Evolutionary conservation across 2,888 invertebrate genomes (phyloP).

Genomic region (Papilio elwesi): DNA sequence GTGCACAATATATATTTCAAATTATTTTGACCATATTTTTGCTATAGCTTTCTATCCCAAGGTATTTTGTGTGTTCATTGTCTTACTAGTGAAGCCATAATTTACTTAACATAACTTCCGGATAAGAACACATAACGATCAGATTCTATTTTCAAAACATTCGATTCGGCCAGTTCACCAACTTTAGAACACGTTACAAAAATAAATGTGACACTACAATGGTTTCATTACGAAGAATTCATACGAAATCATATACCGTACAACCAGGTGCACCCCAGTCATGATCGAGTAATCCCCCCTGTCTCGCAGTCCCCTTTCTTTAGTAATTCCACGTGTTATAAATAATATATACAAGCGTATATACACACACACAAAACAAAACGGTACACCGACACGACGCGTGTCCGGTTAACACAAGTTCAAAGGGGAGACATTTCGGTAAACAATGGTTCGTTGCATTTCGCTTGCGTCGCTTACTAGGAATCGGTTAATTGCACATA

Average conservation of each 20-base stretch:
- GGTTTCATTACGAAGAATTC: constrained; percentile 34
- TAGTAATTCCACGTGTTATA: constrained; percentile 53
- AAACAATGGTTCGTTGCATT: constrained; percentile 26
- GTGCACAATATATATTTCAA: too few species aligned
- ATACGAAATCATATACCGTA: constrained; percentile 18
- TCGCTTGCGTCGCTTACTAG: constrained; percentile 19
- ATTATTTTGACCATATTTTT: too few species aligned
- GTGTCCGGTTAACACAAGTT: constrained; percentile 62
- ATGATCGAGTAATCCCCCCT: constrained; percentile 15
- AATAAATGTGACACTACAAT: constrained; percentile 11
- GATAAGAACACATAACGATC: background rate
- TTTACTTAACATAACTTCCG: background rate
- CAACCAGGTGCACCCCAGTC: constrained; percentile 14
- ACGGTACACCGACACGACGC: constrained; percentile 68
- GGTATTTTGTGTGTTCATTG: too few species aligned
- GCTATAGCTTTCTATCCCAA: too few species aligned
- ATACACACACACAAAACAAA: constrained; percentile 72
- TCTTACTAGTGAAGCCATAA: background rate
- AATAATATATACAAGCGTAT: constrained; percentile 56
- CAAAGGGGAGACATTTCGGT: constrained; percentile 32
- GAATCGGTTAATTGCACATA: constrained; percentile 14
- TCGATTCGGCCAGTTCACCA: background rate
- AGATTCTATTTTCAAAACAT: constrained; percentile 2
- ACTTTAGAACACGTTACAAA: background rate
- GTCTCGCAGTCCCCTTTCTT: constrained; percentile 15